These are phyloP conservation scores for Drosophila ercepeae DNA, from an alignment of 1,140 invertebrate species.

Conservation along the genomic window DNA sequence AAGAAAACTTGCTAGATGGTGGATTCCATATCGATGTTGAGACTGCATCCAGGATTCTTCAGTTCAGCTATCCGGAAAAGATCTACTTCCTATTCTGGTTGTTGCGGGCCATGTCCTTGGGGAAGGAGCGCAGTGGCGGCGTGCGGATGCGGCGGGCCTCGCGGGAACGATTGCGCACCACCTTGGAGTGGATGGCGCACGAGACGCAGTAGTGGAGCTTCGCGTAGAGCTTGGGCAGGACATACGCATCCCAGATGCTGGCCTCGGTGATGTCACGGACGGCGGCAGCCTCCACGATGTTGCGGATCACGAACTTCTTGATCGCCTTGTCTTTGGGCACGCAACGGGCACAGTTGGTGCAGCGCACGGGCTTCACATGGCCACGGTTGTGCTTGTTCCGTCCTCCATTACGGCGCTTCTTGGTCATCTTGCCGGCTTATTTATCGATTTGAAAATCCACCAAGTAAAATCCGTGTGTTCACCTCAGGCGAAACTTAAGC, in stretches of 20 bases:
- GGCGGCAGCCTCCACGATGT: conserved; percentile 99
- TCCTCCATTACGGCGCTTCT: conserved; percentile 99
- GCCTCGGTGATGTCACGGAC: conserved; percentile 99
- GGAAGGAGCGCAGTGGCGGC: conserved; percentile 96
- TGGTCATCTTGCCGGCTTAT: conserved; percentile 87
- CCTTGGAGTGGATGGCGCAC: conserved; percentile 99
- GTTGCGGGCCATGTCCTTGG: conserved; percentile 89
- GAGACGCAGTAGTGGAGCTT: conserved; percentile 99
- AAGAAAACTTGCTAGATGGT: conserved; percentile 9
- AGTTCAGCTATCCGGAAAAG: conserved; percentile 15
- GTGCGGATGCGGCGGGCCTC: conserved; percentile 97
- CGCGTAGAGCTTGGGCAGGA: conserved; percentile 98
- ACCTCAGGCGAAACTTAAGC: conserved; percentile 64
- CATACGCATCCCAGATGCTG: conserved; percentile 95
- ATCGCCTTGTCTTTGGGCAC: conserved; percentile 99
- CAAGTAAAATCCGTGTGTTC: conserved; percentile 78
- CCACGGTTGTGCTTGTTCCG: conserved; percentile 99
- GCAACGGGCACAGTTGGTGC: conserved; percentile 99
- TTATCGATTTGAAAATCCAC: conserved; percentile 66
- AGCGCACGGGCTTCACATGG: conserved; percentile 98
- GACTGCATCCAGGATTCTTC: conserved; percentile 47
- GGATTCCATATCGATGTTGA: conserved; percentile 24
- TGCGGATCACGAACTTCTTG: conserved; percentile 99
- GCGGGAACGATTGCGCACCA: conserved; percentile 98
- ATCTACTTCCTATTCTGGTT: conserved; percentile 86